These are phyloP conservation scores for Lucinisca nassula DNA, from an alignment of 2,888 invertebrate genomes.

Conservation along the genomic window DNA sequence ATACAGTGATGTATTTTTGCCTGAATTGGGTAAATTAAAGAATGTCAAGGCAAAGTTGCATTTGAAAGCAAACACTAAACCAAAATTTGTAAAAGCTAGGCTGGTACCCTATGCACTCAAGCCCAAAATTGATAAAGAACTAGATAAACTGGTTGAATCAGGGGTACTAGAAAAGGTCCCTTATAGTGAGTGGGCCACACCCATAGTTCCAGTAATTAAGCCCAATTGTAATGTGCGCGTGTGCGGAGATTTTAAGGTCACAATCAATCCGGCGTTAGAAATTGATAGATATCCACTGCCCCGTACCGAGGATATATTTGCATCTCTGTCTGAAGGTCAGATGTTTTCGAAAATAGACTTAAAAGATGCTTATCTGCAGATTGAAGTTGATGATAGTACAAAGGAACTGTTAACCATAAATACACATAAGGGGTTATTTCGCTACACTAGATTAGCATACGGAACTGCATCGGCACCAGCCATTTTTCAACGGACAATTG, in stretches of 20 bases:
- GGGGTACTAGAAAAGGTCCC: slow-evolving; percentile 57
- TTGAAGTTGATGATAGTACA: slow-evolving; percentile 59
- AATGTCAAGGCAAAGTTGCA: slow-evolving; percentile 44
- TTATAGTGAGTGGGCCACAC: slow-evolving; percentile 73
- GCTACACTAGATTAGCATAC: slow-evolving; percentile 72
- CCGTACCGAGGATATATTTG: slow-evolving; percentile 76
- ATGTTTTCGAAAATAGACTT: slow-evolving; percentile 75
- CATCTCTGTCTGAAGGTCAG: slow-evolving; percentile 56
- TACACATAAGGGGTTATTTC: slow-evolving; percentile 72
- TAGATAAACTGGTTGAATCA: slow-evolving; percentile 36
- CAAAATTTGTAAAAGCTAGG: slow-evolving; percentile 60
- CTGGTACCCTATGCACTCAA: slow-evolving; percentile 62
- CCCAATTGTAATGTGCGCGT: slow-evolving; percentile 64
- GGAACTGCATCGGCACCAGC: slow-evolving; percentile 72
- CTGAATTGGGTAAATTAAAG: slow-evolving; percentile 37
- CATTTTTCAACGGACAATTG: slow-evolving; percentile 73
- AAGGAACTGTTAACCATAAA: slow-evolving; percentile 65
- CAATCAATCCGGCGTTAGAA: slow-evolving; percentile 75
- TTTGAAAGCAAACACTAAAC: slow-evolving; percentile 36
- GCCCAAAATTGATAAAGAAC: slow-evolving; percentile 62
- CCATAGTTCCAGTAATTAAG: slow-evolving; percentile 74
- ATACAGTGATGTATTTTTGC: slow-evolving; percentile 27
- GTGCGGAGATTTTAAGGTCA: slow-evolving; percentile 78
- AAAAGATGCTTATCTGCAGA: slow-evolving; percentile 70
- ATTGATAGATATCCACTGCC: slow-evolving; percentile 79